phyloP scores from a whole-genome alignment of 1,140 invertebrate species.

The Lamellibrachia luymesi region DNA sequence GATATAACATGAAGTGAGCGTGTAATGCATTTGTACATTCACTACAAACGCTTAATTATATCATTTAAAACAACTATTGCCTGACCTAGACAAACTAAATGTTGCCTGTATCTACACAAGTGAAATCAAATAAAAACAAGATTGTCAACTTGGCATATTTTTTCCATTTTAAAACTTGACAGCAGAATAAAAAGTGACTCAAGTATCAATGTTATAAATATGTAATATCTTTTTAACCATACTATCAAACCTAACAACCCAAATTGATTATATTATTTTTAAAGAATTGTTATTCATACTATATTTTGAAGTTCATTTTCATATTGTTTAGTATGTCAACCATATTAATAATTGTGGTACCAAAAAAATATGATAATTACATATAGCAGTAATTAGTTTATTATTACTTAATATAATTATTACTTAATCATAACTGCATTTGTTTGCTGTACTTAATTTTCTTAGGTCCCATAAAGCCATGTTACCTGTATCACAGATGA shows the following conservation, averaged over 20 bases:
- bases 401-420: not conserved
- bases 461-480: not conserved
- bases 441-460: not conserved
- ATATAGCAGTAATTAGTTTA: not conserved
- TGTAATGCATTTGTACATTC: not conserved
- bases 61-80: not conserved
- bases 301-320: not conserved
- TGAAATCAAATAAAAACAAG: not conserved
- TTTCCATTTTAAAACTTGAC: not conserved
- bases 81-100: not conserved
- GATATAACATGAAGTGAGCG: not conserved
- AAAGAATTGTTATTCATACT: not conserved
- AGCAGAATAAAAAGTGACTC: not conserved
- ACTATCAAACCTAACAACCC: not conserved
- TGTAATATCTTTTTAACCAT: not conserved
- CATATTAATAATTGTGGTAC: not conserved
- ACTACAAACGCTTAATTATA: not conserved
- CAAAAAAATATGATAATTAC: not conserved
- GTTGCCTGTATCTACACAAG: not conserved
- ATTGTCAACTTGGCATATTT: not conserved
- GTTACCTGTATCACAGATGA: not conserved
- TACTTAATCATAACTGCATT: not conserved
- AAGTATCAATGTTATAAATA: not conserved
- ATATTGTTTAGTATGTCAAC: not conserved
- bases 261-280: not conserved